Percentiles rank a stretch among this genome's conserved stretches.
Conservation (phyloP, 2,888 invertebrate genomes). For the Platynereis dumerilii region DNA sequence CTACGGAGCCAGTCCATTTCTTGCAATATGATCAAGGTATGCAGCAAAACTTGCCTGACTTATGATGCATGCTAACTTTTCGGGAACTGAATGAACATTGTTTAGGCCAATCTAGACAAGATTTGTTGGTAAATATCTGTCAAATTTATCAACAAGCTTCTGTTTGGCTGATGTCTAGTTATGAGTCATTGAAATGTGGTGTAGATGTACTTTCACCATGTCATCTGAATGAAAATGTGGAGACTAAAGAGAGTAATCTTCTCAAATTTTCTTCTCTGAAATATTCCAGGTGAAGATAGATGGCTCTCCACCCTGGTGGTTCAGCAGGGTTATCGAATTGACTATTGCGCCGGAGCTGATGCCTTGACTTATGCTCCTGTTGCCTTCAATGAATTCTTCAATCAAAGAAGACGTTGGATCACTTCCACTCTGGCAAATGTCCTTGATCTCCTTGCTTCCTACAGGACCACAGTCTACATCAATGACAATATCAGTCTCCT, state of each 20-base stretch:
- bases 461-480: constrained; percentile 40
- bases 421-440: constrained; percentile 98
- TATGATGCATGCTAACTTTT: too few relatives aligned
- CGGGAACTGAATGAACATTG: too few relatives aligned
- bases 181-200: too few relatives aligned
- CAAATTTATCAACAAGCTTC: too few relatives aligned
- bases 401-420: constrained; percentile 96
- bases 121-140: too few relatives aligned
- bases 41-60: too few relatives aligned
- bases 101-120: too few relatives aligned
- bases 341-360: constrained; percentile 98
- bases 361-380: constrained; percentile 98
- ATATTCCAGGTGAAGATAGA: constrained; percentile 84
- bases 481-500: constrained; percentile 49
- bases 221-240: too few relatives aligned
- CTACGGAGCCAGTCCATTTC: constrained; percentile 44
- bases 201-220: too few relatives aligned
- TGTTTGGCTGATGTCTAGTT: too few relatives aligned
- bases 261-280: too few relatives aligned
- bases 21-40: constrained; percentile 64
- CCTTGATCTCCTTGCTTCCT: constrained; percentile 77
- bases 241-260: too few relatives aligned
- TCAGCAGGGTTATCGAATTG: constrained; percentile 93
- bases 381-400: constrained; percentile 75
- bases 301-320: constrained; percentile 96